Evolutionary conservation across 1,140 invertebrate genomes (phyloP), one percentile per base, ranked within the genome.

Genomic region (Rhopalosiphum padi): DNA sequence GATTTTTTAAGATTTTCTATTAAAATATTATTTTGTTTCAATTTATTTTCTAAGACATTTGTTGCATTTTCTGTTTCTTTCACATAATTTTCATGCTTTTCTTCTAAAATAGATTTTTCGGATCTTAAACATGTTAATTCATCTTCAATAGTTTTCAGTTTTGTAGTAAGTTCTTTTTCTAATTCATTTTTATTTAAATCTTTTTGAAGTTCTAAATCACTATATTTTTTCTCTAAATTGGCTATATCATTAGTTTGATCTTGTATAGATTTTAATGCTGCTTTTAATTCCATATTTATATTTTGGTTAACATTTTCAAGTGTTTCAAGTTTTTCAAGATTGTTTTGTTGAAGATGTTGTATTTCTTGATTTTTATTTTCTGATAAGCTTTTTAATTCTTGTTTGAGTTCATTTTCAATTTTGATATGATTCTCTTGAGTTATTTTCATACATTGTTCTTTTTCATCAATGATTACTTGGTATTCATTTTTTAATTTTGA

Each of bases 321-420:
- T 43, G 86, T 35, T 86, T 93, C 91, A n/a, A 53, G 15, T 77
- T 77, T 18, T 77, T 77, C 60, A 77, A n/a, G 15, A 77, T 77
- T n/a, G 15, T 91, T 51, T n/a, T 91, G 48, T 83, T 91, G n/a
- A 11, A 91, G 8, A 37, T 51, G 2, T 48, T 77, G 21, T 51
- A 91, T 91, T 83, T 92, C 68, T 53, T 53, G 82, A 85, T 25
- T 85, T 85, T 85, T 86, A 86, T 82, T 93, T 83, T 93, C 37
- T 11, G 7, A 41, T 43, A 86, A 30, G 43, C 4, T 53, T 41
- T 51, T 41, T 23, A 93, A 68, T 86, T 93, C 82, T 30, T 93
- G 35, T 41, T 55, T 55, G 23, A 86, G 48, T 51, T 92, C 68
- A 82, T 92, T n/a, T 35, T 48, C 43, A 51, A 82, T 85, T 83